These are phyloP conservation scores for Andricus curvator DNA, from an alignment of 2,888 invertebrate species.

Conservation along the genomic window DNA sequence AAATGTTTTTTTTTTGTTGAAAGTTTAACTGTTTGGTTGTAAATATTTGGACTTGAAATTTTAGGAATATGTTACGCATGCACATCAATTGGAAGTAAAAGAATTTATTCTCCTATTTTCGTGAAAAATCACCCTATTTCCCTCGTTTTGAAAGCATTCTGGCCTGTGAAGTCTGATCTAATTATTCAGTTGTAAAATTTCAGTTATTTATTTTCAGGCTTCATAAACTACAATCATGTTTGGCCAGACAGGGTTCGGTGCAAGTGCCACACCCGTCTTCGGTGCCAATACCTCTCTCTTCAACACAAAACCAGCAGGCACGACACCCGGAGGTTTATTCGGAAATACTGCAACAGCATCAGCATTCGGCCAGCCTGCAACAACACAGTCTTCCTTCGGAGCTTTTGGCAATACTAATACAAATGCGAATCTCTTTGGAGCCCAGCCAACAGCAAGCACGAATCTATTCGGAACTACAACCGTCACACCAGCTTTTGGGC, in stretches of 20 bases:
- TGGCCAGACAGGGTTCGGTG: constrained; percentile 81
- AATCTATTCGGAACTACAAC: constrained; percentile 82
- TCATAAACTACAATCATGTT: constrained; percentile 66
- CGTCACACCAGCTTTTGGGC: constrained; percentile 83
- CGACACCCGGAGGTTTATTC: constrained; percentile 81
- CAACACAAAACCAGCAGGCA: constrained; percentile 79
- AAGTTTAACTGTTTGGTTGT: too few relatives aligned
- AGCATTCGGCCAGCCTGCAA: constrained; percentile 83
- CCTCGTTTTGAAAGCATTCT: too few relatives aligned
- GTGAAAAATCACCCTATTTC: too few relatives aligned
- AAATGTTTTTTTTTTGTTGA: too few relatives aligned
- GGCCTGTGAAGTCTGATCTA: too few relatives aligned
- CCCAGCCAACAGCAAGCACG: constrained; percentile 80
- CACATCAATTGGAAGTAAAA: too few relatives aligned
- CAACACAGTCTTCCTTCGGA: constrained; percentile 79
- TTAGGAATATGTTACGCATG: too few relatives aligned
- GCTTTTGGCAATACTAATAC: constrained; percentile 76
- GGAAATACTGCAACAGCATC: constrained; percentile 82
- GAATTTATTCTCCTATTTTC: too few relatives aligned
- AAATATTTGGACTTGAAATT: too few relatives aligned
- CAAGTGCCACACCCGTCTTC: constrained; percentile 83
- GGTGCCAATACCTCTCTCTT: constrained; percentile 83
- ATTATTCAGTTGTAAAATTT: neutral
- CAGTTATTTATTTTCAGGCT: constrained; percentile 7
- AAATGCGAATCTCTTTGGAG: constrained; percentile 76